A percentile compares a stretch with the other conserved stretches of the same genome.
phyloP scores from a whole-genome alignment of 2,113 vertebrate genomes.

The Gallinago jamesoni region DNA sequence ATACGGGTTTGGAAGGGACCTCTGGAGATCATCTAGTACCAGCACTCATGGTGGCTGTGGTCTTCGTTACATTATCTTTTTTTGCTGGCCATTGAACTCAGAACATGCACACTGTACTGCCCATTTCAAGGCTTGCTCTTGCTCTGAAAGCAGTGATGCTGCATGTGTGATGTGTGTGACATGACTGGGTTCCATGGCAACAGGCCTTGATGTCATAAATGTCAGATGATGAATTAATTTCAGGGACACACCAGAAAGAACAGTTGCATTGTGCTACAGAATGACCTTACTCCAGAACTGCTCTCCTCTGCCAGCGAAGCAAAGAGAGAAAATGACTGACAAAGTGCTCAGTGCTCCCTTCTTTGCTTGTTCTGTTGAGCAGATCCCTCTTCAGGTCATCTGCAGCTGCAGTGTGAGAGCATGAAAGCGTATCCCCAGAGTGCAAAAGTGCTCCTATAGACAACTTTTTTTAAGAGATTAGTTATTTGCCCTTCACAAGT shows the following conservation, averaged over 20 bases:
- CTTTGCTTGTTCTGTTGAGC: not conserved
- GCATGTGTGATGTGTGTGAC: not conserved
- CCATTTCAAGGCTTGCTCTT: not conserved
- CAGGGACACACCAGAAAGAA: not conserved
- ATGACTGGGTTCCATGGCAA: not conserved
- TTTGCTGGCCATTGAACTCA: not conserved
- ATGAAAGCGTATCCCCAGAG: not conserved
- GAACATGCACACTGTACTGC: not conserved
- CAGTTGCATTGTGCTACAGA: not conserved
- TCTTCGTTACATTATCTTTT: not conserved
- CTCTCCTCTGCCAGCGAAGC: not conserved
- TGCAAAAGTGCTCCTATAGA: constrained; percentile 7
- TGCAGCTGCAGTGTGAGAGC: not conserved
- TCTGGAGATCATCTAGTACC: too few species aligned
- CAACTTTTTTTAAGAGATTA: not conserved
- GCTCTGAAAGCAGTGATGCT: not conserved
- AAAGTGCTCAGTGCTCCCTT: not conserved
- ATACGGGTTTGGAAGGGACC: too few species aligned
- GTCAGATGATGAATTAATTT: not conserved
- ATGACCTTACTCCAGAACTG: not conserved
- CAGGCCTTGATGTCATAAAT: not conserved
- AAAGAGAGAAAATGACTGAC: not conserved
- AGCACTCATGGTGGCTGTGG: not conserved
- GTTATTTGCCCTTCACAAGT: not conserved
- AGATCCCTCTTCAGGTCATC: constrained; percentile 6